Conservation (phyloP, 2,113 vertebrate species). For the Dasypus novemcinctus region DNA sequence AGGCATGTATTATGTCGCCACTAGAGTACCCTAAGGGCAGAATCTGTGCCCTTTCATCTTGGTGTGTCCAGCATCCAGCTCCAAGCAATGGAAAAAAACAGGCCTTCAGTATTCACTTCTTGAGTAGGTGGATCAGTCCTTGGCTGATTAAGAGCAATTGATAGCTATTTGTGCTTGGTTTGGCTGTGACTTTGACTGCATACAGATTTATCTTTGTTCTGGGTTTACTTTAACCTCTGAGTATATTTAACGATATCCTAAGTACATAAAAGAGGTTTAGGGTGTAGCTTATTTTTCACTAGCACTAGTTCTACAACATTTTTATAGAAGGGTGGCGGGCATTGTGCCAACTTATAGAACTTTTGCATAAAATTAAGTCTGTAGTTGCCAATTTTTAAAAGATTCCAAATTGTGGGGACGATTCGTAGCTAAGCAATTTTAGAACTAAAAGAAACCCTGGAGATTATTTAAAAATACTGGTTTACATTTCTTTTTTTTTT, state of each 20-base stretch:
- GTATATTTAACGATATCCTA: not conserved
- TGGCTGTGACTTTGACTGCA: not conserved
- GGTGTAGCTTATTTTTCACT: not conserved
- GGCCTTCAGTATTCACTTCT: not conserved
- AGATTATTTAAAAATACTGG: slow-evolving; percentile 39
- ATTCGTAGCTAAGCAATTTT: slow-evolving; percentile 54
- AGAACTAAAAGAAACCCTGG: slow-evolving; percentile 15
- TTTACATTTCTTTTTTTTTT: not conserved
- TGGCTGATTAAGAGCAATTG: not conserved
- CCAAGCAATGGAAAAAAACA: not conserved
- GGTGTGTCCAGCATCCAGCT: not conserved
- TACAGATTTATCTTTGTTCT: not conserved
- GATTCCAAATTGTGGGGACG: not conserved
- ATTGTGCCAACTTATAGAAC: slow-evolving; percentile 33
- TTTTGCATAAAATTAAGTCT: slow-evolving; percentile 65
- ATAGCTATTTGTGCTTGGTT: not conserved
- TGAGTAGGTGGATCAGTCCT: not conserved
- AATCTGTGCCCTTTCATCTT: not conserved
- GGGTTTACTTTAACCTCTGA: not conserved
- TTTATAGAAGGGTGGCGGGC: slow-evolving; percentile 6
- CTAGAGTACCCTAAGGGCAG: not conserved
- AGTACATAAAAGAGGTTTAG: not conserved
- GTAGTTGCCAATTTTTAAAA: slow-evolving; percentile 34
- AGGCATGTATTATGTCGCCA: not conserved
- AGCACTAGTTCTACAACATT: slow-evolving; percentile 15